Evolutionary conservation across 2,113 vertebrate genomes (phyloP).

Genomic region (Strix uralensis): DNA sequence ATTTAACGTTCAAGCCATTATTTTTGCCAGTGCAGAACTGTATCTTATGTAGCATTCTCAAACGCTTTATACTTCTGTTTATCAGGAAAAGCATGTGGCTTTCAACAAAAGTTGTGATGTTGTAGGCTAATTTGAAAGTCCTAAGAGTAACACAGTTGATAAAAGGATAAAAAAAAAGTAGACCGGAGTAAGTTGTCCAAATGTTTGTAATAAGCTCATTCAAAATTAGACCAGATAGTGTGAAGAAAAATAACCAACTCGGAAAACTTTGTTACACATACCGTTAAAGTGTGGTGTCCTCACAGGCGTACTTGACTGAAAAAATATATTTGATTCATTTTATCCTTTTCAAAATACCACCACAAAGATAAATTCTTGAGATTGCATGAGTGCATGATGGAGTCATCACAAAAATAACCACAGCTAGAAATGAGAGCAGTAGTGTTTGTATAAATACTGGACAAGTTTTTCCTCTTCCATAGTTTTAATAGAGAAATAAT

Average conservation of each 20-base stretch:
- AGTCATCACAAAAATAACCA: not conserved
- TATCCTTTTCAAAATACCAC: not conserved
- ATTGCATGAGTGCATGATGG: not conserved
- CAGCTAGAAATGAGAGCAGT: not conserved
- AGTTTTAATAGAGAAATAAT: conserved; percentile 28
- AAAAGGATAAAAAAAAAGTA: not conserved
- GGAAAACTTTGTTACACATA: not conserved
- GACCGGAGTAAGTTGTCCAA: not conserved
- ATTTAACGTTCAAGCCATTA: not conserved
- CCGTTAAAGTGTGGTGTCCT: not conserved
- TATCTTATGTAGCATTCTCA: not conserved
- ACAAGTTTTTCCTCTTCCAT: not conserved
- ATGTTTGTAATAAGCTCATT: not conserved
- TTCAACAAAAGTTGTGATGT: not conserved
- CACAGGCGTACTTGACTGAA: not conserved
- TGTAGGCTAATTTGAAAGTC: not conserved
- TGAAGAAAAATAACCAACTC: not conserved
- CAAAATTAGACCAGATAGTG: not conserved
- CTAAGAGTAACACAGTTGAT: not conserved
- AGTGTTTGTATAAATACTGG: not conserved
- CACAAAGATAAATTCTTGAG: not conserved
- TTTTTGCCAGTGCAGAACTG: not conserved
- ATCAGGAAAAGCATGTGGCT: not conserved
- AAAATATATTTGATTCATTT: not conserved
- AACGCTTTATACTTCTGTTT: not conserved